Conservation (phyloP, 2,888 invertebrate species). For the Dolichopus griseipennis region DNA sequence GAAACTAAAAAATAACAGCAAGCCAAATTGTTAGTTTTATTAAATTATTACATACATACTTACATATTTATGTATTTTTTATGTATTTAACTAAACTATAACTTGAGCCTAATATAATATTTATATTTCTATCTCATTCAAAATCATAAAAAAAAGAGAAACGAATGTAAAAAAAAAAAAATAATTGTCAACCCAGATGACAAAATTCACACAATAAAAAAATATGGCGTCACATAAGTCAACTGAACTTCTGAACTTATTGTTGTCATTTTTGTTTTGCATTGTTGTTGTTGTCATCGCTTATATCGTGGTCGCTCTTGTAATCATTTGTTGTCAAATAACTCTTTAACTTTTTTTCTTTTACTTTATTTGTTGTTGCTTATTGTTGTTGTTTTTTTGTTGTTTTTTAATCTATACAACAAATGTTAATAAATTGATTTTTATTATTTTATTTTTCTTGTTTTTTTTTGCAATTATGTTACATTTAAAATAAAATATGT, state of each 20-base stretch:
- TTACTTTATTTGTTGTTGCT: too few species aligned
- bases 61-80: neutral
- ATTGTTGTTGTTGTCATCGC: neutral
- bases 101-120: neutral
- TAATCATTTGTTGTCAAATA: too few species aligned
- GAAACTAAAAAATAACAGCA: neutral
- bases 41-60: neutral
- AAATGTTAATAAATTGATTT: too few species aligned
- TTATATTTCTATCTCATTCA: neutral
- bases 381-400: too few species aligned
- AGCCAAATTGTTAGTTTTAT: slow-evolving; percentile 1
- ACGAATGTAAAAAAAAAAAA: too few species aligned
- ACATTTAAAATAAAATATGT: too few species aligned
- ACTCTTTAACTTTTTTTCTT: too few species aligned
- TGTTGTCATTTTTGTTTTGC: neutral
- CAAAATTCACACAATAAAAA: neutral
- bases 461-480: too few species aligned
- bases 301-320: too few species aligned
- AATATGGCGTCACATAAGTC: slow-evolving; percentile 1
- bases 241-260: neutral
- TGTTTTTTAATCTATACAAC: too few species aligned
- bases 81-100: neutral
- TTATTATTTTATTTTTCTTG: too few species aligned
- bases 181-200: neutral
- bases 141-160: too few species aligned